Percentiles rank a stretch among this genome's conserved stretches.
Conservation (phyloP, 2,888 invertebrate genomes). For the Phyto melanocephala region DNA sequence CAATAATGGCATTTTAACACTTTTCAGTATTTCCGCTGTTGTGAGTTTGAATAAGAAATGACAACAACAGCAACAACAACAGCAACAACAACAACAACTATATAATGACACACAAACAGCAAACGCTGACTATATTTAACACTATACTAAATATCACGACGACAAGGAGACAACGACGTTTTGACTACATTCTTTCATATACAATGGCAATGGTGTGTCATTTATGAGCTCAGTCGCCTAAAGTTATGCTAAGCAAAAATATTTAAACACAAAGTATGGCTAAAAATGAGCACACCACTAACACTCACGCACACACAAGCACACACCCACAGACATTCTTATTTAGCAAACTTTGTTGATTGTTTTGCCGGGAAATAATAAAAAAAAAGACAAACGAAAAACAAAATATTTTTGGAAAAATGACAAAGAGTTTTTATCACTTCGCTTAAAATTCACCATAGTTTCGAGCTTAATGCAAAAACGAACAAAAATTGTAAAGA, state of each 20-base stretch:
- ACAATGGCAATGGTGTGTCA: conserved; percentile 51
- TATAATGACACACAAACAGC: background rate
- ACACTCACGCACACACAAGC: background rate
- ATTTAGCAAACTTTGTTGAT: background rate
- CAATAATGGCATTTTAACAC: conserved; percentile 65
- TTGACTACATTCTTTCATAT: background rate
- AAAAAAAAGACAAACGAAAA: background rate
- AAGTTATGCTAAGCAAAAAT: conserved; percentile 62
- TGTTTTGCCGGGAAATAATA: background rate
- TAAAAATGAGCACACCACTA: conserved; percentile 28
- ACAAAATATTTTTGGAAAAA: background rate
- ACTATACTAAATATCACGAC: background rate
- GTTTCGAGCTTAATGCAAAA: background rate
- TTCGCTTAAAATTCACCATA: background rate
- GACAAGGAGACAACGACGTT: conserved; percentile 1
- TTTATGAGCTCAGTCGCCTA: conserved; percentile 60
- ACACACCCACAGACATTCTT: background rate
- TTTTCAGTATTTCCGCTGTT: conserved; percentile 62
- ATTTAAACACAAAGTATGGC: conserved; percentile 54
- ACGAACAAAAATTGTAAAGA: background rate
- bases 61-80: background rate
- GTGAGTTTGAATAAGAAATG: conserved; percentile 52
- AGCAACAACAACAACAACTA: background rate
- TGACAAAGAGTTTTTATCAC: conserved; percentile 2
- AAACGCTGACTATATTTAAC: too few relatives aligned